These are phyloP conservation scores for Erpetoichthys calabaricus DNA, from an alignment of 2,797 vertebrate species.

Conservation along the genomic window DNA sequence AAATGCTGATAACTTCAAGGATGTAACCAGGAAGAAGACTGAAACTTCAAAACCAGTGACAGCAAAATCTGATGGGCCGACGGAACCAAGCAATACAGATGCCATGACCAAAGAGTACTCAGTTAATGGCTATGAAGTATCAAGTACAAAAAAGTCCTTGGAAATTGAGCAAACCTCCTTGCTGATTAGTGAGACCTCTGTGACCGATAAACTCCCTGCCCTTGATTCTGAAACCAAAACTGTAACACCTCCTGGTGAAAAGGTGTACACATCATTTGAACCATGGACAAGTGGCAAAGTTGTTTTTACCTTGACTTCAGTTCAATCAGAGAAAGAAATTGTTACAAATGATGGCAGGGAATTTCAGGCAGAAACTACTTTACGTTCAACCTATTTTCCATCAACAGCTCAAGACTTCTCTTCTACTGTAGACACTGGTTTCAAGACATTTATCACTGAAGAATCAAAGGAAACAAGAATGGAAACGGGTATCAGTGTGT, in stretches of 20 bases:
- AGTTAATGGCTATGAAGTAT: constrained; percentile 4
- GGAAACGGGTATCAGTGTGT: constrained; percentile 9
- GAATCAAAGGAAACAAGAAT: constrained; percentile 25
- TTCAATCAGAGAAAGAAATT: not conserved
- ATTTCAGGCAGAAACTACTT: not conserved
- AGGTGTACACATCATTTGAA: constrained; percentile 5
- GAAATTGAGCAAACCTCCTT: not conserved
- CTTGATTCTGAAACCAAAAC: constrained; percentile 29
- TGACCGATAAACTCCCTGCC: constrained; percentile 28
- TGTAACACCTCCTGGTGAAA: constrained; percentile 20
- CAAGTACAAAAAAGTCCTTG: constrained; percentile 21
- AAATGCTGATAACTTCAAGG: constrained; percentile 9
- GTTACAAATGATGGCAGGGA: not conserved
- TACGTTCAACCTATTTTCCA: too few species aligned
- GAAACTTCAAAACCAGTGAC: constrained; percentile 22
- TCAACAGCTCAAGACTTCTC: not conserved
- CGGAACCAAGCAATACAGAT: constrained; percentile 2
- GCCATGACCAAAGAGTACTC: constrained; percentile 9
- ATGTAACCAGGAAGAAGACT: constrained; percentile 30
- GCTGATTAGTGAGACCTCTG: constrained; percentile 26
- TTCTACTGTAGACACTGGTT: not conserved
- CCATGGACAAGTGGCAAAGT: not conserved
- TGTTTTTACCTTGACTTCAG: not conserved
- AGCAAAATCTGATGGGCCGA: constrained; percentile 26
- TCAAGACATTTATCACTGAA: constrained; percentile 18